phyloP scores from a whole-genome alignment of 2,888 invertebrate species.

The Aquatica leii region DNA sequence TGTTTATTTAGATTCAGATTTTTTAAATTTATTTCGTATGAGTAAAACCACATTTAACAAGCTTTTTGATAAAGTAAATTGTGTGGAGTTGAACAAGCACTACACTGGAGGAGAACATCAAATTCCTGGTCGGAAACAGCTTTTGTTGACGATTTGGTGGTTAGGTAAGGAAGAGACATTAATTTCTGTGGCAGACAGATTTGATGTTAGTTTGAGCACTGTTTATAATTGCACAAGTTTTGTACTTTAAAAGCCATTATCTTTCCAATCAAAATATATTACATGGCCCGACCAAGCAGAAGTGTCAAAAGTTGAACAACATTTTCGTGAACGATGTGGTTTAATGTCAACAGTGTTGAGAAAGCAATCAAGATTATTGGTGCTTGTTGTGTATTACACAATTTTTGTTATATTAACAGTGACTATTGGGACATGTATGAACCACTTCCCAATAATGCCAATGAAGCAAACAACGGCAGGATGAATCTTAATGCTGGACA shows the following conservation, averaged over 20 bases:
- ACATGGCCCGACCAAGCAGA: conserved; percentile 3
- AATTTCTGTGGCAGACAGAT: not conserved
- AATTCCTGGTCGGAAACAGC: conserved; percentile 1
- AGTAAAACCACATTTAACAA: conserved; percentile 5
- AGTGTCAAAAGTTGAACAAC: conserved; percentile 1
- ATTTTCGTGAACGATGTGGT: not conserved
- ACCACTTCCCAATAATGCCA: not conserved
- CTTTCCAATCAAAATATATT: conserved; percentile 2
- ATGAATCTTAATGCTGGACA: not conserved
- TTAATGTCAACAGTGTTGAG: not conserved
- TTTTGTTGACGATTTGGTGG: conserved; percentile 11
- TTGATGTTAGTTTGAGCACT: not conserved
- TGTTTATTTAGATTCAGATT: not conserved
- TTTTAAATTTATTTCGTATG: conserved; percentile 12
- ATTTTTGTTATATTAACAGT: conserved; percentile 1
- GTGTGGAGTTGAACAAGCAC: not conserved
- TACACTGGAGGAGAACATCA: not conserved
- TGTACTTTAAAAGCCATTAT: not conserved
- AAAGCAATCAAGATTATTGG: conserved; percentile 1
- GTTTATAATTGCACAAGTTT: not conserved
- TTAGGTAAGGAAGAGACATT: conserved; percentile 8
- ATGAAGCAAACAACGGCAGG: not conserved
- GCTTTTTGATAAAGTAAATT: not conserved
- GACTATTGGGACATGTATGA: conserved; percentile 3
- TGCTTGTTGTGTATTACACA: conserved; percentile 11